Percentiles rank a stretch among this genome's conserved stretches.
Evolutionary conservation across 2,797 vertebrate species (phyloP).

Genomic region (Gobionotothen gibberifrons): DNA sequence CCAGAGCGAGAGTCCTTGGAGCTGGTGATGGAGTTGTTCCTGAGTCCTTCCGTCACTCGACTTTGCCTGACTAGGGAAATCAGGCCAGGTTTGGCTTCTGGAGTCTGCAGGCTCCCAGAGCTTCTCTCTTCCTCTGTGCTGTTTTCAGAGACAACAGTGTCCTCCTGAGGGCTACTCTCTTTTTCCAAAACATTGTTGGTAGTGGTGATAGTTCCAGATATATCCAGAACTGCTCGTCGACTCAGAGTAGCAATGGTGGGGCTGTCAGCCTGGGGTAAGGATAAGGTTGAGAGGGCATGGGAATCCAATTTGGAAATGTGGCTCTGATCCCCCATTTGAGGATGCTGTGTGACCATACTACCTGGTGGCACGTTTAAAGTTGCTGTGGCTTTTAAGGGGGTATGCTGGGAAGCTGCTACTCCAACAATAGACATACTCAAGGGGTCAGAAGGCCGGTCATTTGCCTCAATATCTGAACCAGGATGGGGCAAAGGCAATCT

Average conservation of each 20-base stretch:
- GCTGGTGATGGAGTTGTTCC: constrained; percentile 61
- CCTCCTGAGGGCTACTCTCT: constrained; percentile 25
- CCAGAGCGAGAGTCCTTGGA: constrained; percentile 45
- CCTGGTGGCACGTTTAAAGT: constrained; percentile 40
- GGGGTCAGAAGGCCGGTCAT: constrained; percentile 50
- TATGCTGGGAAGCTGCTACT: constrained; percentile 45
- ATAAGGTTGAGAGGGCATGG: constrained; percentile 16
- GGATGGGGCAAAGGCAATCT: constrained; percentile 76
- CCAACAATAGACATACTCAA: constrained; percentile 47
- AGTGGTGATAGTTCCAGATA: constrained; percentile 43
- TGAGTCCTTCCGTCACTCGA: constrained; percentile 74
- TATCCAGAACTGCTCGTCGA: constrained; percentile 31
- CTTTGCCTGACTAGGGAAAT: constrained; percentile 72
- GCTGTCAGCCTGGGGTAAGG: constrained; percentile 31
- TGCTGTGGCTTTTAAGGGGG: constrained; percentile 37
- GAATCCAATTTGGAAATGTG: constrained; percentile 54
- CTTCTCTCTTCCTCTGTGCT: constrained; percentile 69
- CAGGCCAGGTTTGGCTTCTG: constrained; percentile 61
- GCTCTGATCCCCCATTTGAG: constrained; percentile 51
- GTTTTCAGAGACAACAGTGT: constrained; percentile 65
- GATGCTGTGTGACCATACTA: constrained; percentile 38
- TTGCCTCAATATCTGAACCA: constrained; percentile 47
- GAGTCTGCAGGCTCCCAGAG: constrained; percentile 53
- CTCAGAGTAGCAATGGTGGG: constrained; percentile 39
- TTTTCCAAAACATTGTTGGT: constrained; percentile 45